A percentile compares a stretch with the other conserved stretches of the same genome.
Conservation (phyloP, 2,797 vertebrate species). For the Rhodeus uyekii region DNA sequence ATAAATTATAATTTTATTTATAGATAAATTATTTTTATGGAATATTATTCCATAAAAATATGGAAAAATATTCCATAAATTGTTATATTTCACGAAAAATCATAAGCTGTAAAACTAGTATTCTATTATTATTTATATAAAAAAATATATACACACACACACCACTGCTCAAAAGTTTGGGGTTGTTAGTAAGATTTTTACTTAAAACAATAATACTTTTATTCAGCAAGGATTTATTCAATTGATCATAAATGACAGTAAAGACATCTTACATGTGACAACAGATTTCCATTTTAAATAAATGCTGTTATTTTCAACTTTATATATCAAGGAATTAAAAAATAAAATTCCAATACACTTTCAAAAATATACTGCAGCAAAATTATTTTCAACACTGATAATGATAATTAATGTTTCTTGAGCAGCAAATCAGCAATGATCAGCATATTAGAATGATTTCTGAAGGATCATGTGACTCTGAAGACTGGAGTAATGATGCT, state of each 20-base stretch:
- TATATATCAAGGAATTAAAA: background rate
- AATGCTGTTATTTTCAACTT: background rate
- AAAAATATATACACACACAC: too few species aligned
- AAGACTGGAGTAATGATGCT: background rate
- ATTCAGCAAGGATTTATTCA: background rate
- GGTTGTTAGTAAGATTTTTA: background rate
- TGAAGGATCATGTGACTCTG: background rate
- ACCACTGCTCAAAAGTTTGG: background rate
- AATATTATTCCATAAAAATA: too few species aligned
- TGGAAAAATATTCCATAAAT: too few species aligned
- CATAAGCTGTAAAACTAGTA: background rate
- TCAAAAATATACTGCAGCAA: background rate
- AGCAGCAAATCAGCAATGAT: background rate
- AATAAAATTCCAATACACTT: background rate
- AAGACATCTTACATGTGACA: background rate
- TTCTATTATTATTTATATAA: background rate
- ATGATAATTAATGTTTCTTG: background rate
- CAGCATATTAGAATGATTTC: background rate
- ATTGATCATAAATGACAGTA: background rate
- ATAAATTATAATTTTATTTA: background rate
- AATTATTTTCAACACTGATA: background rate
- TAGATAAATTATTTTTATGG: background rate
- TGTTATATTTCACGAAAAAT: background rate
- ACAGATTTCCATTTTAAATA: background rate
- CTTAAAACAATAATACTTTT: background rate